These are phyloP conservation scores for Prenolepis imparis DNA, from an alignment of 2,888 invertebrate genomes.

Conservation along the genomic window DNA sequence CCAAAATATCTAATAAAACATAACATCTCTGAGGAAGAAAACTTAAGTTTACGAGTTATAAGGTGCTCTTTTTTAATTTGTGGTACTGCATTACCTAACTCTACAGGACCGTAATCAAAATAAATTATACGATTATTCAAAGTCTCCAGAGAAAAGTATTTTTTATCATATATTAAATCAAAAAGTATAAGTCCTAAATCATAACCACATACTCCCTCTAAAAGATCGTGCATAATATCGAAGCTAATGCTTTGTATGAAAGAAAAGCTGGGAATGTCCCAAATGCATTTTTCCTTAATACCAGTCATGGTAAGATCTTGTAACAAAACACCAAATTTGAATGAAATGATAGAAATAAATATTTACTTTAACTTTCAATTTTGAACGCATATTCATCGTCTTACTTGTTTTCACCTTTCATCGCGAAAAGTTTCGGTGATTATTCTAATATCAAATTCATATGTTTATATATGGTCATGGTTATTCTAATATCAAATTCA, in stretches of 20 bases:
- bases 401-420: too few species aligned
- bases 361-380: too few species aligned
- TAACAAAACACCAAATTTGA: not conserved
- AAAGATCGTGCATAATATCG: not conserved
- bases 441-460: too few species aligned
- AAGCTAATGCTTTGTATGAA: not conserved
- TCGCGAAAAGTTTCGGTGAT: too few species aligned
- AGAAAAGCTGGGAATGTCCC: not conserved
- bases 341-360: too few species aligned
- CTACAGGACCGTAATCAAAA: not conserved
- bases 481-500: too few species aligned
- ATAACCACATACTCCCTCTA: too few species aligned
- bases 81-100: not conserved
- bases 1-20: too few species aligned
- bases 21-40: too few species aligned
- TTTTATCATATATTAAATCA: not conserved
- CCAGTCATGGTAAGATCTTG: not conserved
- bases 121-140: not conserved
- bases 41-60: too few species aligned
- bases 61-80: not conserved
- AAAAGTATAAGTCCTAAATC: not conserved
- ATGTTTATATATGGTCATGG: too few species aligned
- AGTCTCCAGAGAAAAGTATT: slow-evolving; percentile 7
- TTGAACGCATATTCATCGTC: too few species aligned
- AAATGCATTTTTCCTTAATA: slow-evolving; percentile 3